Conservation (phyloP, 2,113 vertebrate genomes). For the Telmatochromis sp. region DNA sequence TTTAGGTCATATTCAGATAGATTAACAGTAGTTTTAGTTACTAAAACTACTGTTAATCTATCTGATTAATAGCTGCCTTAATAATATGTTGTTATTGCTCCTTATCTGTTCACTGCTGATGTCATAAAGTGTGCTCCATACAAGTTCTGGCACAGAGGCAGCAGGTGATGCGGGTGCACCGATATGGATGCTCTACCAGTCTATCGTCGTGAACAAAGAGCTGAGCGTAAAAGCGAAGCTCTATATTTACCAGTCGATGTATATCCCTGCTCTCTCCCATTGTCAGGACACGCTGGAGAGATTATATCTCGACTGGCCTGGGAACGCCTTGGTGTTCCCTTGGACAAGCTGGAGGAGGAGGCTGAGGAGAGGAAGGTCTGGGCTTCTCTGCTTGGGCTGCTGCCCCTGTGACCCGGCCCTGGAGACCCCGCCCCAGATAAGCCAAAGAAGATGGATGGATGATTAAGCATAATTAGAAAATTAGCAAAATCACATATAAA, state of each 20-base stretch:
- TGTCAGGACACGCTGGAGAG: background rate
- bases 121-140: accelerated
- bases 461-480: accelerated
- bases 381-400: background rate
- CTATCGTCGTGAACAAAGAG: background rate
- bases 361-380: background rate
- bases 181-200: accelerated
- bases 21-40: background rate
- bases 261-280: background rate
- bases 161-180: background rate
- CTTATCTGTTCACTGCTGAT: accelerated
- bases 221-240: background rate
- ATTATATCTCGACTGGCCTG: background rate
- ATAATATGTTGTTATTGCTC: background rate
- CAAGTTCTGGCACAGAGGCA: background rate
- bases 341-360: background rate
- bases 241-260: accelerated
- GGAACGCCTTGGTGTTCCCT: background rate
- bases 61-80: background rate
- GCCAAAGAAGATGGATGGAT: background rate
- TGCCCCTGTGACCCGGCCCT: accelerated
- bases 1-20: background rate
- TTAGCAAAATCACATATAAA: background rate
- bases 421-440: accelerated
- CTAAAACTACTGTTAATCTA: accelerated